Evolutionary conservation across 2,888 invertebrate genomes (phyloP).

Genomic region (Pammene fasciana): DNA sequence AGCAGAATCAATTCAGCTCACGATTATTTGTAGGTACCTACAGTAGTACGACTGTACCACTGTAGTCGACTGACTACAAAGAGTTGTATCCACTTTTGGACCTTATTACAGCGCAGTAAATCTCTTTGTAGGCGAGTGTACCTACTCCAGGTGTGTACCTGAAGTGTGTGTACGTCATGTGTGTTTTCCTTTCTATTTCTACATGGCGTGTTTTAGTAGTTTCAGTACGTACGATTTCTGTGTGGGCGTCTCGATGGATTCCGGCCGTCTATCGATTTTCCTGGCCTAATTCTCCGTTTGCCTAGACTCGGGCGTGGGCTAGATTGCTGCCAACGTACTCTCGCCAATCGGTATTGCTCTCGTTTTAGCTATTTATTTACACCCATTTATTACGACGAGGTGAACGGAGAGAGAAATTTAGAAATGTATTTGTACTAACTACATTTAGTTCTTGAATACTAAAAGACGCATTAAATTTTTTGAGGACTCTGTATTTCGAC

Average conservation of each 20-base stretch:
- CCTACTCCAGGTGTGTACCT: background rate
- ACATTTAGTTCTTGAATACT: background rate
- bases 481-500: too few species aligned
- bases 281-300: slow-evolving; percentile 58
- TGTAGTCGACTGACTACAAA: too few species aligned
- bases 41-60: too few species aligned
- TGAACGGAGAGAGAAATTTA: background rate
- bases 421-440: background rate
- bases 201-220: slow-evolving; percentile 30
- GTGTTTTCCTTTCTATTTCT: slow-evolving; percentile 30
- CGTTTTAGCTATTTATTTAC: slow-evolving; percentile 14
- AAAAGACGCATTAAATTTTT: background rate
- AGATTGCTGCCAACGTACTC: slow-evolving; percentile 46
- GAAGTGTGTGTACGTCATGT: too few species aligned
- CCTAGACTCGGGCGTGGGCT: slow-evolving; percentile 56
- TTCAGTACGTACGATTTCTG: slow-evolving; percentile 14
- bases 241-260: slow-evolving; percentile 36
- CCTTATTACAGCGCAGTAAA: too few species aligned
- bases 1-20: too few species aligned
- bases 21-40: too few species aligned
- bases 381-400: background rate
- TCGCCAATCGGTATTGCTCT: slow-evolving; percentile 12
- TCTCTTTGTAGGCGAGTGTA: too few species aligned
- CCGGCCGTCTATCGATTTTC: slow-evolving; percentile 57
- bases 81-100: too few species aligned